Evolutionary conservation across 2,797 vertebrate genomes (phyloP).

Genomic region (Halcyon chelicuti): DNA sequence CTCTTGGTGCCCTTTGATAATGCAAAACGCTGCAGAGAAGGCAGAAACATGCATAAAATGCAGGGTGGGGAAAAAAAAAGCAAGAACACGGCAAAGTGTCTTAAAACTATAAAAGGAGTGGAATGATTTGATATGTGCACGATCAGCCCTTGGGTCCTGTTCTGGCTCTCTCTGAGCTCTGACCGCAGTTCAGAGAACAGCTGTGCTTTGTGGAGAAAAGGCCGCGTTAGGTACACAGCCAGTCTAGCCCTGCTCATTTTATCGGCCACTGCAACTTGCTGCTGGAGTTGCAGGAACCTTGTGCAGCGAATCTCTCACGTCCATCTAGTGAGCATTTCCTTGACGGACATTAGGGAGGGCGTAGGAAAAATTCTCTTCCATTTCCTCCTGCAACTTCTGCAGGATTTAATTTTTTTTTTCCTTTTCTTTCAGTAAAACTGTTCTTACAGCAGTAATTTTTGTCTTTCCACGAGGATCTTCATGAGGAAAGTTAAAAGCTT

Average conservation of each 20-base stretch:
- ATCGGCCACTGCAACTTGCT: not conserved
- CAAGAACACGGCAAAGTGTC: not conserved
- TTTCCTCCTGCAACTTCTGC: not conserved
- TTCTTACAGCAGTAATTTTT: not conserved
- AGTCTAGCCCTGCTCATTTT: not conserved
- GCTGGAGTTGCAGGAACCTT: not conserved
- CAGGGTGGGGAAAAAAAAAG: not conserved
- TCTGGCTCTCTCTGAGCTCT: not conserved
- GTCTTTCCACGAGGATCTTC: not conserved
- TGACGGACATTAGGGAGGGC: fast-evolving
- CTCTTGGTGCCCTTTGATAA: constrained; percentile 55
- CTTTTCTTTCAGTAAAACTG: not conserved
- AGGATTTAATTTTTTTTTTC: too few relatives aligned
- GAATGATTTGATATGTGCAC: not conserved
- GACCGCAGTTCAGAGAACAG: not conserved
- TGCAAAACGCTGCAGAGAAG: constrained; percentile 39
- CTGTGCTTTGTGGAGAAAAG: not conserved
- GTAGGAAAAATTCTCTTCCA: not conserved
- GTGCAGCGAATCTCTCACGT: fast-evolving
- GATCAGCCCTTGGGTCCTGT: not conserved
- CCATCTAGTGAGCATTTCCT: not conserved
- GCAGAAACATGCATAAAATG: constrained; percentile 46
- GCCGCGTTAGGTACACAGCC: not conserved
- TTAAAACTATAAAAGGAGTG: not conserved
- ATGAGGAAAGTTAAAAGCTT: not conserved